phyloP scores from a whole-genome alignment of 1,140 invertebrate species.

The Aradophagus sp. region DNA sequence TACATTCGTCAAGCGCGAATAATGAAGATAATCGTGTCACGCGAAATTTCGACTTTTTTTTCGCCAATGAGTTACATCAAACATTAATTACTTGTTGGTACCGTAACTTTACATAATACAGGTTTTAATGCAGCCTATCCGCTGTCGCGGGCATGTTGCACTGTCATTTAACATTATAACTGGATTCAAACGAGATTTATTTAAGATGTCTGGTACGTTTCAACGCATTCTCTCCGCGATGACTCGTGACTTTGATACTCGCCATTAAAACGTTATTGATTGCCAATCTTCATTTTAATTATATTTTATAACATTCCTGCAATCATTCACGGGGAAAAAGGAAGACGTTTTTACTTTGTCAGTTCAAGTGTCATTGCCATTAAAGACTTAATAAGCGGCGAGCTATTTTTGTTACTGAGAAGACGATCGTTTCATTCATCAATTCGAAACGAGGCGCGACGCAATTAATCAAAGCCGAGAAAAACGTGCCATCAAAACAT shows the following conservation, averaged over 20 bases:
- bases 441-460: conserved; percentile 9
- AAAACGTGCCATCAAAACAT: conserved; percentile 24
- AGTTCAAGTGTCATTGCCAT: conserved; percentile 12
- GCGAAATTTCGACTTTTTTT: conserved; percentile 45
- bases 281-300: conserved; percentile 24
- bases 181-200: conserved; percentile 41
- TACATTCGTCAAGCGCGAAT: conserved; percentile 26
- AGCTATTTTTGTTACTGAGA: conserved; percentile 14
- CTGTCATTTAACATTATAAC: conserved; percentile 50
- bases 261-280: conserved; percentile 36
- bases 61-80: conserved; percentile 36
- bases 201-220: conserved; percentile 48
- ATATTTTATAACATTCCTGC: conserved; percentile 30
- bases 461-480: conserved; percentile 22
- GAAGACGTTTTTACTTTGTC: conserved; percentile 1
- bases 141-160: conserved; percentile 30
- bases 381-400: conserved; percentile 24
- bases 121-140: conserved; percentile 33
- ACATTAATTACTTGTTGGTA: conserved; percentile 37
- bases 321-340: neutral
- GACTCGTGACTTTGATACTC: conserved; percentile 26
- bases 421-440: conserved; percentile 8
- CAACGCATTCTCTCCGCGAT: conserved; percentile 21
- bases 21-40: conserved; percentile 41
- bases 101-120: conserved; percentile 45